A percentile compares a stretch with the other conserved stretches of the same genome.
These are phyloP conservation scores for Cyclophora punctaria DNA, from an alignment of 2,888 invertebrate genomes.

Conservation along the genomic window DNA sequence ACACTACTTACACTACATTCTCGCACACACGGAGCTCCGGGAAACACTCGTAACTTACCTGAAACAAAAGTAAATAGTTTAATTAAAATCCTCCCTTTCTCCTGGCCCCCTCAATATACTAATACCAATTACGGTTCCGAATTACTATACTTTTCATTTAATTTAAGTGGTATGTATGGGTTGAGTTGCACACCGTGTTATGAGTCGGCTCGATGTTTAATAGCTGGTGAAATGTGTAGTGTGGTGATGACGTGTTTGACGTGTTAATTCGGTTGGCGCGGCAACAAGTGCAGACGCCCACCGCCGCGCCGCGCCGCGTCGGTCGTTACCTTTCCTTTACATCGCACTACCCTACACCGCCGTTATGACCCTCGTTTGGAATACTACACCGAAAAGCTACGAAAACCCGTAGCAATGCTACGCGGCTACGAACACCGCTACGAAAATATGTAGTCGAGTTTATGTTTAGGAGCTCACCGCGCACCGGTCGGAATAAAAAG, in stretches of 20 bases:
- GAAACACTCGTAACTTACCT: conserved; percentile 22
- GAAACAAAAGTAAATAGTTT: conserved; percentile 23
- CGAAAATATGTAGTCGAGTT: no score
- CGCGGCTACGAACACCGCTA: no score
- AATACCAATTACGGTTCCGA: no score
- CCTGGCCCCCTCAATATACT: not conserved
- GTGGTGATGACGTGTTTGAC: not conserved
- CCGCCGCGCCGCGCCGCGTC: no score
- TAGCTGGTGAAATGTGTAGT: no score
- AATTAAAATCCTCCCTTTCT: conserved; percentile 5
- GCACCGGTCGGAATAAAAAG: conserved; percentile 1
- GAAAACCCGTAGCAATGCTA: no score
- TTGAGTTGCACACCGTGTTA: no score
- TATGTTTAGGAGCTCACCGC: not conserved
- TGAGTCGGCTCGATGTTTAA: no score
- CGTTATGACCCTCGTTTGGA: not conserved
- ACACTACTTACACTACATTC: no score
- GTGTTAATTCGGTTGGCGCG: not conserved
- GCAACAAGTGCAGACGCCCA: conserved; percentile 25
- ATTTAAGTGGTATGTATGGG: no score
- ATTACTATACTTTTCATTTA: no score
- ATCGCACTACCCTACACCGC: conserved; percentile 5
- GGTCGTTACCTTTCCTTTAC: conserved; percentile 3
- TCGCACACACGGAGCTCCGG: conserved; percentile 7
- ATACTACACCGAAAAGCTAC: not conserved